Conservation (phyloP, 2,888 invertebrate species). For the Rhyacophila evoluta region DNA sequence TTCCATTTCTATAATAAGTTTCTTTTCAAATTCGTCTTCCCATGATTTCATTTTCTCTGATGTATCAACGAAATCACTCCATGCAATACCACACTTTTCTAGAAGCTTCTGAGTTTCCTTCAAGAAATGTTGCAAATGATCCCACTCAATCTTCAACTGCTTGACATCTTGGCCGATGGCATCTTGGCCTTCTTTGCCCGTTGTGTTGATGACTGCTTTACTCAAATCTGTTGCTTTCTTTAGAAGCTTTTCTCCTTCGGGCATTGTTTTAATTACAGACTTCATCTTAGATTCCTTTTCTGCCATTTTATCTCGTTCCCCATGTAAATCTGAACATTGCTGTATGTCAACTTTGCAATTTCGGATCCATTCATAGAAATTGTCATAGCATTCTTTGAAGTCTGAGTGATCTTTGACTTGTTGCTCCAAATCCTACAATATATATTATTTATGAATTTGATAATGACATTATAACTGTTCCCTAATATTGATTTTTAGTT, state of each 20-base stretch:
- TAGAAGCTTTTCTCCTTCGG: conserved; percentile 80
- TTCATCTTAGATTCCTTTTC: conserved; percentile 82
- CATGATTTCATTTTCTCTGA: conserved; percentile 80
- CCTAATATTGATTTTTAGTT: too few species aligned
- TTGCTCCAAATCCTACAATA: conserved; percentile 78
- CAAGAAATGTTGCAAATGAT: conserved; percentile 80
- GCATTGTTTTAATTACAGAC: conserved; percentile 75
- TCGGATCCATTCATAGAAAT: conserved; percentile 87
- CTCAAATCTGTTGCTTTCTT: conserved; percentile 81
- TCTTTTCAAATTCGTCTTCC: conserved; percentile 78
- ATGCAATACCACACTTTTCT: conserved; percentile 81
- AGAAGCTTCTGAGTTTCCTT: conserved; percentile 82
- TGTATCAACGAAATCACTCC: conserved; percentile 83
- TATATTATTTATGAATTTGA: too few species aligned
- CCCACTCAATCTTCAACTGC: conserved; percentile 85
- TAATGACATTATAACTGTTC: too few species aligned
- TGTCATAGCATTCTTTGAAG: conserved; percentile 85
- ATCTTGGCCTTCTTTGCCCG: conserved; percentile 87
- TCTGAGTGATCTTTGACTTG: conserved; percentile 90
- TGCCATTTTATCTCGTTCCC: conserved; percentile 82
- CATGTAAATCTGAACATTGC: conserved; percentile 88
- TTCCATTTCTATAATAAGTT: conserved; percentile 74
- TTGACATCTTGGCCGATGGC: conserved; percentile 84
- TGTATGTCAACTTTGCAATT: conserved; percentile 85
- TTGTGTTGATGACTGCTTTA: conserved; percentile 79